These are phyloP conservation scores for Dolichoris vasculosae DNA, from an alignment of 1,140 invertebrate species.

Conservation along the genomic window DNA sequence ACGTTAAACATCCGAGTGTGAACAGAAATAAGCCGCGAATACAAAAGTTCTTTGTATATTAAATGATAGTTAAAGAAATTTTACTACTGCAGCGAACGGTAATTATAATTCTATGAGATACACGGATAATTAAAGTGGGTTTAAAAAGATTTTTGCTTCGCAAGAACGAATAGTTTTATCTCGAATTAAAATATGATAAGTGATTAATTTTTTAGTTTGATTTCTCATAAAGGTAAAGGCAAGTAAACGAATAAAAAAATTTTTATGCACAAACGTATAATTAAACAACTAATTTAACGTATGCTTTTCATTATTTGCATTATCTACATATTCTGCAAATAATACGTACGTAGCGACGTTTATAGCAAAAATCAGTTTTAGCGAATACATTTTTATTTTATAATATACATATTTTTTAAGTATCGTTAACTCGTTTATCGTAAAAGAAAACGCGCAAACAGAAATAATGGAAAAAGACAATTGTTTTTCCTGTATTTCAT, in stretches of 20 bases:
- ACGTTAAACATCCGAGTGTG: constrained; percentile 42
- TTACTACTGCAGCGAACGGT: constrained; percentile 23
- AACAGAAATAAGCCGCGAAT: constrained; percentile 40
- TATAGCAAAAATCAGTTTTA: not conserved
- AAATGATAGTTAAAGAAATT: constrained; percentile 32
- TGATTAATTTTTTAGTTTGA: no score
- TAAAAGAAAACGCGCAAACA: not conserved
- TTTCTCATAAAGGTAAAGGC: not conserved
- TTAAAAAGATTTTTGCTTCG: constrained; percentile 4
- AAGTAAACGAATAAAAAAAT: not conserved
- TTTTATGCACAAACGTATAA: not conserved
- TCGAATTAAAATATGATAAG: not conserved
- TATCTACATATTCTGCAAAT: not conserved
- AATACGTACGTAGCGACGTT: not conserved
- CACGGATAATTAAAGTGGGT: not conserved
- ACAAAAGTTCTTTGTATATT: constrained; percentile 48
- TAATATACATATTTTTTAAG: not conserved
- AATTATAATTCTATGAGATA: constrained; percentile 20
- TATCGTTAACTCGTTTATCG: not conserved
- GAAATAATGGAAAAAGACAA: not conserved
- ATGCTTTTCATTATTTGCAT: not conserved
- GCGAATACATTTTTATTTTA: not conserved
- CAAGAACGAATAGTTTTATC: not conserved
- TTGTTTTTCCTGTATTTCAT: not conserved
- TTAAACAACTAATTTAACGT: not conserved